These are phyloP conservation scores for Sigmodon hispidus DNA, from an alignment of 2,113 vertebrate species.

Conservation along the genomic window DNA sequence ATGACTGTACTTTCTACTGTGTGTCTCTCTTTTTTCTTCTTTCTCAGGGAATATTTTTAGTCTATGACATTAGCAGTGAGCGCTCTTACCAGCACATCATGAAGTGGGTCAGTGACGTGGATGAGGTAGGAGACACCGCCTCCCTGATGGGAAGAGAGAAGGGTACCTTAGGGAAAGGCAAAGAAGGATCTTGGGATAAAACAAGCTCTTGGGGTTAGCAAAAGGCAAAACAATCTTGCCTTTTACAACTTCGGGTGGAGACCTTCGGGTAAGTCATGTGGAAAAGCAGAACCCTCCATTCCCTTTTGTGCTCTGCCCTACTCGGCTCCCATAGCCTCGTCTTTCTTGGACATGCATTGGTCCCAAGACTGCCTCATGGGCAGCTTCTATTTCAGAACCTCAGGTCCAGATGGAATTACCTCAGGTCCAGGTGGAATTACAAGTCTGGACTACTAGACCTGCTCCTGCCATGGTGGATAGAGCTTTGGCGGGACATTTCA, in stretches of 20 bases:
- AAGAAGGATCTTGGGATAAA: background rate
- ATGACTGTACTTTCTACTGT: background rate
- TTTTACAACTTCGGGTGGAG: background rate
- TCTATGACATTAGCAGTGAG: slow-evolving; percentile 98
- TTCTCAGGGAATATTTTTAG: slow-evolving; percentile 95
- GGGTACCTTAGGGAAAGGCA: background rate
- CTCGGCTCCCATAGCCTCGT: background rate
- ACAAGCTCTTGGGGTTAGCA: background rate
- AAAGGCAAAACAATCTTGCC: slow-evolving; percentile 3
- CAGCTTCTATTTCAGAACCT: background rate
- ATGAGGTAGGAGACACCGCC: slow-evolving; percentile 90
- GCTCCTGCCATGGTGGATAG: background rate
- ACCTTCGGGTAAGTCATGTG: background rate
- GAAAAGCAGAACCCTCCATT: background rate
- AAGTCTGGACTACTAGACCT: background rate
- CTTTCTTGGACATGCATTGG: background rate
- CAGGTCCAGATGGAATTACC: background rate
- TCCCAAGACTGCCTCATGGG: background rate
- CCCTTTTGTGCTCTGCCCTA: rapidly evolving
- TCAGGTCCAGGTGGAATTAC: background rate
- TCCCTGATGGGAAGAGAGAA: background rate
- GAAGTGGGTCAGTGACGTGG: slow-evolving; percentile 99
- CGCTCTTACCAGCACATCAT: slow-evolving; percentile 99
- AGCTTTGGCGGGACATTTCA: background rate
- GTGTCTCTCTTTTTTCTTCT: background rate